These are phyloP conservation scores for Mixornis gularis DNA, from an alignment of 2,113 vertebrate species.

Conservation along the genomic window DNA sequence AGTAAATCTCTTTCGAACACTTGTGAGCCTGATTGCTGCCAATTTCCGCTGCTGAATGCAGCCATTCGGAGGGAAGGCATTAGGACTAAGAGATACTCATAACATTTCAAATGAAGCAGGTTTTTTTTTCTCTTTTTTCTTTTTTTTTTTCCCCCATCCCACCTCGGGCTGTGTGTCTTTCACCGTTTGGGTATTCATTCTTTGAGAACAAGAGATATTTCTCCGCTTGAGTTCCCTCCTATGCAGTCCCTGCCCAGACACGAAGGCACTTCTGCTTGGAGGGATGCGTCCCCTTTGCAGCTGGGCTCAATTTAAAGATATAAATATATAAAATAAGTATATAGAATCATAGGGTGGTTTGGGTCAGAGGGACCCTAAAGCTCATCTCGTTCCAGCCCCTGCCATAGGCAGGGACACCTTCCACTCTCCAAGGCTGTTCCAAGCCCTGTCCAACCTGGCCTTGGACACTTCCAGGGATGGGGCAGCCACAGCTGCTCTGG, in stretches of 20 bases:
- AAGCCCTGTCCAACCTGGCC: fast-evolving
- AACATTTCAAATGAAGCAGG: conserved; percentile 29
- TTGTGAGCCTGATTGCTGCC: conserved; percentile 69
- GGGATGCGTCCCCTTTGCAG: neutral
- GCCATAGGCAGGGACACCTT: neutral
- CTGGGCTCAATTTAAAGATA: neutral
- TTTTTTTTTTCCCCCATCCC: neutral
- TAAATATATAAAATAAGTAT: no score
- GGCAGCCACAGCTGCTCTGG: neutral
- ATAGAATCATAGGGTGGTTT: neutral
- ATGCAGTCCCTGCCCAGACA: neutral
- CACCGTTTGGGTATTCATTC: neutral
- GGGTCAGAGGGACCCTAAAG: neutral
- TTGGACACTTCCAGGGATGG: neutral
- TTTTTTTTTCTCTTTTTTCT: neutral
- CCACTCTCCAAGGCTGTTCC: neutral
- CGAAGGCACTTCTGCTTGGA: neutral
- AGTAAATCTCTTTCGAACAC: conserved; percentile 64
- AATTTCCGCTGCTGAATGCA: conserved; percentile 51
- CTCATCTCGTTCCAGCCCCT: neutral
- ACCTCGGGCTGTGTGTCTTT: neutral
- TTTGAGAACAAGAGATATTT: neutral
- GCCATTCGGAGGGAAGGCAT: conserved; percentile 48
- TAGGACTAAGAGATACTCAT: conserved; percentile 44
- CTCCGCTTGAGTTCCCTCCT: neutral